These are phyloP conservation scores for Dendrocincla tyrannina DNA, from an alignment of 2,797 vertebrate genomes.

Conservation along the genomic window DNA sequence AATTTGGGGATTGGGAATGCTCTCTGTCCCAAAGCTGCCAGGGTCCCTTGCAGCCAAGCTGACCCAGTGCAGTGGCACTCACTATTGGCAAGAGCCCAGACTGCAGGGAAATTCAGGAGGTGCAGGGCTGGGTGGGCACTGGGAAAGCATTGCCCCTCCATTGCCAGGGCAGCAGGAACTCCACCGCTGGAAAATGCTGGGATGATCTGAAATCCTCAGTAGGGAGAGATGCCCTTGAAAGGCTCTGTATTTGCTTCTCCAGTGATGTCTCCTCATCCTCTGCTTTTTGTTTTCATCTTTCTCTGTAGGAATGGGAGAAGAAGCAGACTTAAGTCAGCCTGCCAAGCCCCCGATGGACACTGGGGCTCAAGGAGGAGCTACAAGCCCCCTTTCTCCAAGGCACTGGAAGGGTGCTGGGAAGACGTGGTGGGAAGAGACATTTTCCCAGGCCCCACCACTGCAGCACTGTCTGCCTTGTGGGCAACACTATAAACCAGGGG, in stretches of 20 bases:
- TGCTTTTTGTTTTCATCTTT: background rate
- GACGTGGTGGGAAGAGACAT: background rate
- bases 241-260: background rate
- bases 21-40: background rate
- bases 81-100: background rate
- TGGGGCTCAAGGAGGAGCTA: background rate
- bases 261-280: background rate
- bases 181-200: background rate
- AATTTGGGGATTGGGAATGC: background rate
- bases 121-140: background rate
- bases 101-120: background rate
- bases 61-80: background rate
- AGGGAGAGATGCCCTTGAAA: background rate
- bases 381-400: constrained; percentile 38
- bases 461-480: background rate
- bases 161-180: background rate
- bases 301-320: constrained; percentile 91
- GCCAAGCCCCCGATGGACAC: background rate
- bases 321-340: constrained; percentile 84
- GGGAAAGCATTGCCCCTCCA: background rate
- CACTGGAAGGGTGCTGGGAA: background rate
- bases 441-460: background rate
- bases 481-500: background rate
- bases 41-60: background rate
- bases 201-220: background rate